Evolutionary conservation across 2,797 vertebrate genomes (phyloP), one percentile per base, ranked within the genome.

Genomic region (Psittacula echo): DNA sequence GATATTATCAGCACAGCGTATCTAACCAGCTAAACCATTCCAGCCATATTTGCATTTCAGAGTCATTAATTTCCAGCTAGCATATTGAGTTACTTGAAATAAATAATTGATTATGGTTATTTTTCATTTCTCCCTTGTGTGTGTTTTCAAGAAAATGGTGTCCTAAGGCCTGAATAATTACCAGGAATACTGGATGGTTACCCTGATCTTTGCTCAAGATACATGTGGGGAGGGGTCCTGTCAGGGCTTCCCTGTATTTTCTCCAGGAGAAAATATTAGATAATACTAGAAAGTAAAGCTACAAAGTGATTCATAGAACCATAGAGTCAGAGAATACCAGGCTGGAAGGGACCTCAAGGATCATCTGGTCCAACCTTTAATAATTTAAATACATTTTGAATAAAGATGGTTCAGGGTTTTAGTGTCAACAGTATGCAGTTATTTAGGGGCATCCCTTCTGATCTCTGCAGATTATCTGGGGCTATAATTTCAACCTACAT

Each of bases 161-260:
- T 94, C 88, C 81, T 94, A 94, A 76, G 80, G 86, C 93, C 90
- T 85, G 81, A 96, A 93, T 89, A 96, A 93, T 90, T 87, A 68
- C 70, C 71, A 89, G 77, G 4, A 88, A 87, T 50, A 14, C 37
- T 9, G 27, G 8, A n/a, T 7, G 70, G 83, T 64, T 88, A 90
- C 80, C 80, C 95, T 89, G 71, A 77, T 85, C 87, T 94, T 67
- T 85, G 47, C 76, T 91, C 64, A 37, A 72, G 48, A 53, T 34
- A 61, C 41, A 34, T 5, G 34, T 2, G 2, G 29, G 29, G n/a
- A 39, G 37, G 39, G n/a, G 34, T 50, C 26, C 54, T 70, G 70
- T n/a, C 44, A 74, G 22, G 60, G n/a, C 64, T 76, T 62, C 71
- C 54, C 29, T 30, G 27, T 10, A 51, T 44, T 65, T 71, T 71